A percentile compares a stretch with the other conserved stretches of the same genome.
Conservation (phyloP, 1,140 invertebrate genomes). For the Drosophila pachea region DNA sequence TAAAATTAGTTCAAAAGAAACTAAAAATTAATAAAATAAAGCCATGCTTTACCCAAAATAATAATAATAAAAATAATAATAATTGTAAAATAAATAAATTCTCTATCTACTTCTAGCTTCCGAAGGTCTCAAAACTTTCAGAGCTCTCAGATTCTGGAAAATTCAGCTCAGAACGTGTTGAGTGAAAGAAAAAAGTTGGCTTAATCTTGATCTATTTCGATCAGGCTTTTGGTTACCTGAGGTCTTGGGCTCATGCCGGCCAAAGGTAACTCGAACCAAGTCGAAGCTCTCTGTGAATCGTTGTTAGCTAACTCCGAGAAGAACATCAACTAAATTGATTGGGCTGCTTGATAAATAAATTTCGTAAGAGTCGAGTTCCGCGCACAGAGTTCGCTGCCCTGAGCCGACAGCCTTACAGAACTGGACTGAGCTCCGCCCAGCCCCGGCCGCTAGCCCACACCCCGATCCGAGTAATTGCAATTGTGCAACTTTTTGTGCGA, state of each 20-base stretch:
- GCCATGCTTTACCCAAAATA: too few species aligned
- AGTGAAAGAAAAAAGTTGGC: too few species aligned
- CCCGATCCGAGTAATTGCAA: slow-evolving; percentile 41
- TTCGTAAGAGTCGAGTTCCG: slow-evolving; percentile 18
- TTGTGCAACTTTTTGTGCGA: slow-evolving; percentile 61
- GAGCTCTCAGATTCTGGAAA: too few species aligned
- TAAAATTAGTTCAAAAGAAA: too few species aligned
- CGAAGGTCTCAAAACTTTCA: too few species aligned
- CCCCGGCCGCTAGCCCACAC: background rate
- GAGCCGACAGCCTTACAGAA: slow-evolving; percentile 12
- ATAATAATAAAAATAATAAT: too few species aligned
- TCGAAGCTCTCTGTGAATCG: background rate
- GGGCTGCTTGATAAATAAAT: slow-evolving; percentile 5
- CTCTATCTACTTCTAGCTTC: too few species aligned
- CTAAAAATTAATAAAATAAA: too few species aligned
- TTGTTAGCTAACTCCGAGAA: slow-evolving; percentile 1
- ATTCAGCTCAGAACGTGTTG: too few species aligned
- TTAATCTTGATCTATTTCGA: background rate
- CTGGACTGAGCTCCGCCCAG: background rate
- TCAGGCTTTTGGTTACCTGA: background rate
- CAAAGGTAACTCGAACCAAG: too few species aligned
- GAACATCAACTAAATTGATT: slow-evolving; percentile 15
- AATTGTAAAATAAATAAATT: too few species aligned
- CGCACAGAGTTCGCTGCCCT: slow-evolving; percentile 54
- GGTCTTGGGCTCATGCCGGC: background rate